Percentiles rank a stretch among this genome's conserved stretches.
Conservation (phyloP, 2,797 vertebrate genomes). For the Falco rusticolus region DNA sequence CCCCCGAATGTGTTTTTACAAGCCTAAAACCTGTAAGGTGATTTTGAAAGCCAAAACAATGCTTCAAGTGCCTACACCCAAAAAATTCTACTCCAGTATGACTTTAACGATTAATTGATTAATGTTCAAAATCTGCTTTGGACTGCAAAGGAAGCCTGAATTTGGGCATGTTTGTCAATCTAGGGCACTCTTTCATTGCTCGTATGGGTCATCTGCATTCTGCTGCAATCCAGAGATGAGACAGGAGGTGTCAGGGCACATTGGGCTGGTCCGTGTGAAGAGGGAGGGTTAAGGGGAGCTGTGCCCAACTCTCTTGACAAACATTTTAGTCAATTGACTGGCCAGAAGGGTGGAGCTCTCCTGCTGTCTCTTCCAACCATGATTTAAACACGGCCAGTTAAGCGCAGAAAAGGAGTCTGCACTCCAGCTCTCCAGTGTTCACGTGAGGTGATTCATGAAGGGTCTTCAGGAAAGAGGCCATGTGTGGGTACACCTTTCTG, state of each 20-base stretch:
- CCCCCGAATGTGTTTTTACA: background rate
- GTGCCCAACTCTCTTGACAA: background rate
- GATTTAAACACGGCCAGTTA: background rate
- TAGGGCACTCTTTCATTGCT: background rate
- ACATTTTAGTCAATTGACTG: background rate
- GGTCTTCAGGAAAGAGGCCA: background rate
- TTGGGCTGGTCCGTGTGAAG: background rate
- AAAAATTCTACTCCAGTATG: background rate
- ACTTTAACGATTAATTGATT: background rate
- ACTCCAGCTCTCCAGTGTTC: background rate
- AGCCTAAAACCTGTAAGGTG: background rate
- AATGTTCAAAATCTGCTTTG: background rate
- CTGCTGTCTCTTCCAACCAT: background rate
- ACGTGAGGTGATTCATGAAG: background rate
- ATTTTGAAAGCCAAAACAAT: background rate
- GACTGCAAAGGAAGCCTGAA: background rate
- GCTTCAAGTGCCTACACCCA: background rate
- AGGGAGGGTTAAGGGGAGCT: background rate
- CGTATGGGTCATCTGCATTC: background rate
- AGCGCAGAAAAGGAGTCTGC: background rate
- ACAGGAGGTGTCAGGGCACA: background rate
- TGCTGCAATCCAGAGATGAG: background rate
- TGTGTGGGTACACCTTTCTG: background rate
- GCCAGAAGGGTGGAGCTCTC: background rate
- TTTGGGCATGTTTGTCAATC: background rate